Conservation (phyloP, 1,140 invertebrate species). For the Stenopsyche tienmushanensis region DNA sequence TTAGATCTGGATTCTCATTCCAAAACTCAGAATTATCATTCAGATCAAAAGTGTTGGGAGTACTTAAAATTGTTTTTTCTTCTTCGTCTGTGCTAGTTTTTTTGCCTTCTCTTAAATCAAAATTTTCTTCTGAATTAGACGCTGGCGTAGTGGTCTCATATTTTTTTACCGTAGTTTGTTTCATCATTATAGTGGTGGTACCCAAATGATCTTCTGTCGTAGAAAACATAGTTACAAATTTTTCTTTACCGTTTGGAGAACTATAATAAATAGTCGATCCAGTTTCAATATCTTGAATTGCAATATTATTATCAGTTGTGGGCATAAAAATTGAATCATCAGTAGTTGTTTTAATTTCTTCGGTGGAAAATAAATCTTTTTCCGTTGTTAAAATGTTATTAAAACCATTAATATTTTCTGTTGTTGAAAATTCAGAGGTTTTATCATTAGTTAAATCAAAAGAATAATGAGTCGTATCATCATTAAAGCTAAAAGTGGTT, state of each 20-base stretch:
- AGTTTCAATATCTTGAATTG: constrained; percentile 30
- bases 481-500: not conserved
- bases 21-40: constrained; percentile 23
- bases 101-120: constrained; percentile 20
- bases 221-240: constrained; percentile 11
- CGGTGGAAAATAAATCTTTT: not conserved
- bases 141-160: constrained; percentile 1
- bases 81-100: constrained; percentile 15
- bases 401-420: not conserved
- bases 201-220: not conserved
- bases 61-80: not conserved
- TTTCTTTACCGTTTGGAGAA: constrained; percentile 15
- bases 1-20: constrained; percentile 21
- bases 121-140: constrained; percentile 26
- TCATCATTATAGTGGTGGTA: not conserved
- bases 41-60: not conserved
- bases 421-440: not conserved
- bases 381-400: not conserved
- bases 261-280: constrained; percentile 35
- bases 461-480: too few species aligned
- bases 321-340: constrained; percentile 10
- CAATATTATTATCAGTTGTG: constrained; percentile 23
- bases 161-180: constrained; percentile 7
- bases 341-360: not conserved
- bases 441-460: not conserved